phyloP scores from a whole-genome alignment of 2,797 vertebrate genomes.

The Perdix hodgsoniae region DNA sequence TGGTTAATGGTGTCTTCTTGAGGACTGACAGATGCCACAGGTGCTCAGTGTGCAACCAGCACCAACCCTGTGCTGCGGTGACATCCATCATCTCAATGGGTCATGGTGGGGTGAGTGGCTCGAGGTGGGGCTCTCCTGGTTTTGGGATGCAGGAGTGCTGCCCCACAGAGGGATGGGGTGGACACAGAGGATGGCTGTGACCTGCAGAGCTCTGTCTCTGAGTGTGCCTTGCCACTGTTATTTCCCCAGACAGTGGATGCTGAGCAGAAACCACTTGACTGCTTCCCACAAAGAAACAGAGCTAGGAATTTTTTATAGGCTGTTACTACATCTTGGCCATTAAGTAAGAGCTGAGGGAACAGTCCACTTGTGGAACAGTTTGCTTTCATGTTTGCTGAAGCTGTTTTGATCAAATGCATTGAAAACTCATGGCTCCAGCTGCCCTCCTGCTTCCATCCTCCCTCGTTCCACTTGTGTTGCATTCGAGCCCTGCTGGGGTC shows the following conservation, averaged over 20 bases:
- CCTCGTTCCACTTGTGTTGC: background rate
- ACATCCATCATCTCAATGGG: constrained; percentile 7
- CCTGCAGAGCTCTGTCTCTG: rapidly evolving
- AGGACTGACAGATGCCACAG: constrained; percentile 32
- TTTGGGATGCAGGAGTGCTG: background rate
- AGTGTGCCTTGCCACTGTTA: rapidly evolving
- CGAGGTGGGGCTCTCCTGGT: background rate
- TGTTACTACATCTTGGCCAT: background rate
- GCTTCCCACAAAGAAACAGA: background rate
- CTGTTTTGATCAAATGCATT: background rate
- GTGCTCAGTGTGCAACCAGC: background rate
- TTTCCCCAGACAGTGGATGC: background rate
- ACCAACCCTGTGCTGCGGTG: background rate
- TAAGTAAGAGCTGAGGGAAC: background rate
- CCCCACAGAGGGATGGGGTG: rapidly evolving
- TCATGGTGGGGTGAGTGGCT: background rate
- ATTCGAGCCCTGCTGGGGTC: background rate
- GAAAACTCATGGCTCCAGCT: rapidly evolving
- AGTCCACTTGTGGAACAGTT: background rate
- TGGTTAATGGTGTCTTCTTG: constrained; percentile 9
- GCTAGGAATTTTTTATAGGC: background rate
- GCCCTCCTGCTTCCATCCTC: rapidly evolving
- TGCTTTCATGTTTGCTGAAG: background rate
- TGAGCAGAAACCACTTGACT: background rate
- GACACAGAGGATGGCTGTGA: rapidly evolving